Evolutionary conservation across 35 echinoderm and acorn worm species (phyloP).

Genomic region (Lytechinus pictus): DNA sequence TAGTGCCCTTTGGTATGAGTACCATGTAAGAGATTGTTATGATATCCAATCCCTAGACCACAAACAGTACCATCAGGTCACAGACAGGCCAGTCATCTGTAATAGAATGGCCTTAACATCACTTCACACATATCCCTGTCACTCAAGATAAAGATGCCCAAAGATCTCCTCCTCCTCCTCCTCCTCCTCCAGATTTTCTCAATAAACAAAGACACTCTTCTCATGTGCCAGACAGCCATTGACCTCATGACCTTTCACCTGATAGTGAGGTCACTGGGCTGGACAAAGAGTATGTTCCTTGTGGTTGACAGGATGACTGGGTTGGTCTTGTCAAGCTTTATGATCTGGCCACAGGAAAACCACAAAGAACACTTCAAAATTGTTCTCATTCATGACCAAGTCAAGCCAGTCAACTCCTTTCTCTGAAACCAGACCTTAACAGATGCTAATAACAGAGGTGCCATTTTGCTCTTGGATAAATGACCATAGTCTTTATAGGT

Average conservation of each 20-base stretch:
- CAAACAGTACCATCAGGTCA: background rate
- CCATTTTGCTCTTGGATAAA: background rate
- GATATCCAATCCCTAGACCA: background rate
- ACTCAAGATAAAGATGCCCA: background rate
- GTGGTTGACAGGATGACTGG: background rate
- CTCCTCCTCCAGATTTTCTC: background rate
- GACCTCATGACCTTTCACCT: constrained; percentile 33
- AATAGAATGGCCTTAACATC: background rate
- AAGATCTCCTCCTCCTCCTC: background rate
- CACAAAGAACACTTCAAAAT: background rate
- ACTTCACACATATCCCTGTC: background rate
- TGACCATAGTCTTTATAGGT: background rate
- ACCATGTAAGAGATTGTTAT: background rate
- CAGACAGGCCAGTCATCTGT: background rate
- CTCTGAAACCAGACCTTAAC: background rate
- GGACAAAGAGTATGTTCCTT: background rate
- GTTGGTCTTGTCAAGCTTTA: background rate
- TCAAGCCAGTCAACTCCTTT: background rate
- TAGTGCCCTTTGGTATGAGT: background rate
- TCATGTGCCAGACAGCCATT: constrained; percentile 29
- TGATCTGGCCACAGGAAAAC: background rate
- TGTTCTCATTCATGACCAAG: background rate
- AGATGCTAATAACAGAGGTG: background rate
- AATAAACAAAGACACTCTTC: constrained; percentile 25
- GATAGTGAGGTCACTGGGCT: background rate